These are phyloP conservation scores for Drosophila mojavensis DNA, from an alignment of 1,140 invertebrate genomes.

Conservation along the genomic window DNA sequence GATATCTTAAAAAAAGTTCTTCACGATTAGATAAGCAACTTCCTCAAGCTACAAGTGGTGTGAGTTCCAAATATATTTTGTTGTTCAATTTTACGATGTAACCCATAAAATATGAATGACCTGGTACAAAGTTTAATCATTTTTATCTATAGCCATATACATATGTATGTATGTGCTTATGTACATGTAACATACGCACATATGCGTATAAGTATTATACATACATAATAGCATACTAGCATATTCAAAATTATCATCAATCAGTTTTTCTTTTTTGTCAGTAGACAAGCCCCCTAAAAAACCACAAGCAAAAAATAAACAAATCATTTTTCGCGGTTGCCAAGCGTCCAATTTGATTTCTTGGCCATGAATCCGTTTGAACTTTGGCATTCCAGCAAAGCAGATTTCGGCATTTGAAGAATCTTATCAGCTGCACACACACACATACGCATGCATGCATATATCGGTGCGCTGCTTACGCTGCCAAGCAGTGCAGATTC, in stretches of 20 bases:
- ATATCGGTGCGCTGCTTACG: background rate
- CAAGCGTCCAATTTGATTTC: slow-evolving; percentile 22
- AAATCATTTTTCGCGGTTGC: slow-evolving; percentile 6
- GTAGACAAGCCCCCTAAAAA: slow-evolving; percentile 50
- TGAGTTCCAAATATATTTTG: slow-evolving; percentile 3
- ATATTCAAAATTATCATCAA: too few species aligned
- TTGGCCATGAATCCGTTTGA: slow-evolving; percentile 18
- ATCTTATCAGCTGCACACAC: slow-evolving; percentile 22
- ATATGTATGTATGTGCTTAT: too few species aligned
- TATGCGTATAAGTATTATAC: too few species aligned
- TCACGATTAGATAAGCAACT: slow-evolving; percentile 46
- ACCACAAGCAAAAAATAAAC: slow-evolving; percentile 28
- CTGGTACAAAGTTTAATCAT: slow-evolving; percentile 19
- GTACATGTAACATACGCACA: too few species aligned
- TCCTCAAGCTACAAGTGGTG: slow-evolving; percentile 4
- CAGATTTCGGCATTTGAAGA: slow-evolving; percentile 2
- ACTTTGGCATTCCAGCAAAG: slow-evolving; percentile 11
- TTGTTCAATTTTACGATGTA: slow-evolving; percentile 23
- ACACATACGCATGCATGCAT: background rate
- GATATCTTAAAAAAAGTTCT: slow-evolving; percentile 25
- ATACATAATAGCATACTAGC: too few species aligned
- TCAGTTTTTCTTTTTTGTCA: background rate
- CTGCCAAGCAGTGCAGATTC: slow-evolving; percentile 10
- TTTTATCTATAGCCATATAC: background rate
- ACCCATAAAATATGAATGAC: background rate